Conservation (phyloP, 1,140 invertebrate genomes). For the Aricia agestis region DNA sequence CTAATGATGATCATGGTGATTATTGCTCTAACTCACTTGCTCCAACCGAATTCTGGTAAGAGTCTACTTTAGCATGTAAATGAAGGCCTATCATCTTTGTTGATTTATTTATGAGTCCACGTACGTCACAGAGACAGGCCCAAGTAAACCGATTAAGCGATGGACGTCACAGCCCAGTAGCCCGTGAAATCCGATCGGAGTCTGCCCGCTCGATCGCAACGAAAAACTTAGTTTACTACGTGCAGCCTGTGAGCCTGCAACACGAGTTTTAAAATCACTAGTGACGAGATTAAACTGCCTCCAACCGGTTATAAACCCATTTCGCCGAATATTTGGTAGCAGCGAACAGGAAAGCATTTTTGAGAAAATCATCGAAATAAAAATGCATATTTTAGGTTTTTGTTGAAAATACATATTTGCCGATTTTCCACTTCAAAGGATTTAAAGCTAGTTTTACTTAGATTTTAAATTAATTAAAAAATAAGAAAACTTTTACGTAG, state of each 20-base stretch:
- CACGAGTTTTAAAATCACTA: slow-evolving; percentile 1
- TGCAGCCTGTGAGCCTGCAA: not conserved
- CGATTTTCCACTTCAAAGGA: too few relatives aligned
- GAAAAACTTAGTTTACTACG: slow-evolving; percentile 18
- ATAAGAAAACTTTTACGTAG: too few relatives aligned
- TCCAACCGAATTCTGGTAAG: not conserved
- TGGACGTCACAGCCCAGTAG: slow-evolving; percentile 10
- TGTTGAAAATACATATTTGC: too few relatives aligned
- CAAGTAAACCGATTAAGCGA: slow-evolving; percentile 15
- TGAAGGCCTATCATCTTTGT: not conserved
- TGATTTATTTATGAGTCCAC: slow-evolving; percentile 7
- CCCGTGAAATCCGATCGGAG: slow-evolving; percentile 21
- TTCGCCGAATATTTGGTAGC: not conserved
- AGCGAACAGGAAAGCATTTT: not conserved
- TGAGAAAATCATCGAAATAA: not conserved
- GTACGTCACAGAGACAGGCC: not conserved
- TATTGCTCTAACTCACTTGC: too few relatives aligned
- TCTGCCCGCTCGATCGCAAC: slow-evolving; percentile 9
- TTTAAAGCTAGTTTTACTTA: too few relatives aligned
- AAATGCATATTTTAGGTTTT: not conserved
- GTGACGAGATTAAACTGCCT: not conserved
- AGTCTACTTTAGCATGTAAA: not conserved
- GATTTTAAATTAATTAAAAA: too few relatives aligned
- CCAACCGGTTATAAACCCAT: not conserved
- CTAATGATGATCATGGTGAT: too few relatives aligned